Conservation (phyloP, 2,888 invertebrate genomes). For the Cerastoderma edule region DNA sequence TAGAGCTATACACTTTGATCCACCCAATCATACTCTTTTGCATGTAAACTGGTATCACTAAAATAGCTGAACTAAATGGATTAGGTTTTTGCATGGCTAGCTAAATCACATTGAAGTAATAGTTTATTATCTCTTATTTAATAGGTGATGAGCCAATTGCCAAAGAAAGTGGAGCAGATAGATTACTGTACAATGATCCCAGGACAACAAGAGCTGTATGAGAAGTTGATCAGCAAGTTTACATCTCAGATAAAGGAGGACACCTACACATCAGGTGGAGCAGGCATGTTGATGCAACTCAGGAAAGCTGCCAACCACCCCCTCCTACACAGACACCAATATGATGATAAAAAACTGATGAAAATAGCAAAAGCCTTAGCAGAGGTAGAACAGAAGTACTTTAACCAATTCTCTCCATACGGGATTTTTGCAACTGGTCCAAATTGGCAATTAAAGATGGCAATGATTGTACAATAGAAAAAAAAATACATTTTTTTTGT, state of each 20-base stretch:
- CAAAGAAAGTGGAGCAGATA: slow-evolving; percentile 91
- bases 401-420: neutral
- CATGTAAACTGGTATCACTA: too few relatives aligned
- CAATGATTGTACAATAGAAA: too few relatives aligned
- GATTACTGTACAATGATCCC: slow-evolving; percentile 89
- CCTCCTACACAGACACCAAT: slow-evolving; percentile 90
- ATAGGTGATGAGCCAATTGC: slow-evolving; percentile 88
- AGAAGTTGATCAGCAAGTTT: slow-evolving; percentile 87
- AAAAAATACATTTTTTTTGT: too few relatives aligned
- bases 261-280: slow-evolving; percentile 58
- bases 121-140: neutral
- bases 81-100: too few relatives aligned
- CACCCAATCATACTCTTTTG: too few relatives aligned
- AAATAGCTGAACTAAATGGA: too few relatives aligned
- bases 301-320: slow-evolving; percentile 98
- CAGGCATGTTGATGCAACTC: slow-evolving; percentile 89
- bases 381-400: slow-evolving; percentile 63
- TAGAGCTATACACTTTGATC: too few relatives aligned
- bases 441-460: too few relatives aligned
- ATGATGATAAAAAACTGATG: slow-evolving; percentile 86
- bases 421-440: too few relatives aligned
- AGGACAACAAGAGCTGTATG: slow-evolving; percentile 90
- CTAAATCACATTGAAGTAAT: too few relatives aligned
- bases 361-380: slow-evolving; percentile 87
- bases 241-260: slow-evolving; percentile 51